Evolutionary conservation across 1,140 invertebrate species (phyloP), one percentile per base, ranked within the genome.

Genomic region (Aphaenogaster rudis): DNA sequence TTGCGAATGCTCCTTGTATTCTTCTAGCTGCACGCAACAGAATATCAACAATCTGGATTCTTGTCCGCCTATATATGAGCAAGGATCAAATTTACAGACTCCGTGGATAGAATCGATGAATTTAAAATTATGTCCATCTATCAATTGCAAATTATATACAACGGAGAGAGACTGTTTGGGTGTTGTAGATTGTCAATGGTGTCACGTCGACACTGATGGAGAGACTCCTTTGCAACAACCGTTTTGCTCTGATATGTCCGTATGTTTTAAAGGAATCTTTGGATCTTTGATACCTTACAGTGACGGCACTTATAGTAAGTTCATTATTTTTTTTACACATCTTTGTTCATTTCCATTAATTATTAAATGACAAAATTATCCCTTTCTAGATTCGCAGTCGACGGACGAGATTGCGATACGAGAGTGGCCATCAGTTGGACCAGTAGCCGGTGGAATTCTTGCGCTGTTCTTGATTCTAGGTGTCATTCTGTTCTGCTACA

Each of bases 121-220:
- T 88, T 91, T 97, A 28, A 96, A 96, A 86, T 92, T 96, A 1
- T 98, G 97, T 93, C 96, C 97, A 28, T 97, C 97, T 4, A 97
- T 98, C 93, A 97, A 97, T 93, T 99, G 98, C 94, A 98, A 98
- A 88, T 94, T 96, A 1, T 97, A 97, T 91, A 94, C 96, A 79
- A 96, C 97, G 17, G 96, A 97, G 90, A 97, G 97, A 67, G 96
- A 97, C 61, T 99, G 98, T 94, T 95, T 99, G 54, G 98, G 98
- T 0, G 96, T 99, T 15, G 95, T 98, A 79, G 98, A 98, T 64
- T 99, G 98, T 95, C 98, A 98, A 92, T 99, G 98, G 98, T 99
- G 98, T 94, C 97, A 97, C 88, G 95, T 98, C 69, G 97, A 98
- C 91, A 96, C 96, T 15, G 97, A 98, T 92, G 97, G 97, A 28